Percentiles rank a stretch among this genome's conserved stretches.
Conservation (phyloP, 2,113 vertebrate species). For the Megaleporinus macrocephalus region DNA sequence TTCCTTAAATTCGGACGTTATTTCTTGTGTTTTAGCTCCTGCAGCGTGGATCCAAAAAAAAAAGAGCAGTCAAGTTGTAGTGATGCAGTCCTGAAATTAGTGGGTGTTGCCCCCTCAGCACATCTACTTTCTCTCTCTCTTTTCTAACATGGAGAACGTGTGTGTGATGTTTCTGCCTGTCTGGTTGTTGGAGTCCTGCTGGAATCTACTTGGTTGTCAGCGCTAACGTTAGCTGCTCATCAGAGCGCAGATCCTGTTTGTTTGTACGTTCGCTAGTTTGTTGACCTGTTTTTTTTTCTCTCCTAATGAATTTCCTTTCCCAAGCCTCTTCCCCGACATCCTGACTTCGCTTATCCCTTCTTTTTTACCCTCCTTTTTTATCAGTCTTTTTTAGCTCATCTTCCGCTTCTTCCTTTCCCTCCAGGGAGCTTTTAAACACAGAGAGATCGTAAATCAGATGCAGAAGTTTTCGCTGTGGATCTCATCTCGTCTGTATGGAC, state of each 20-base stretch:
- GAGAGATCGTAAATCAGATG: conserved; percentile 18
- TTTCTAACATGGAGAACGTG: too few relatives aligned
- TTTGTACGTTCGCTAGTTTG: neutral
- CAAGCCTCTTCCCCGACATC: neutral
- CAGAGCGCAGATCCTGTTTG: neutral
- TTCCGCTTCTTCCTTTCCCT: neutral
- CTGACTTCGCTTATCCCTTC: neutral
- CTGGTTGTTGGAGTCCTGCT: neutral
- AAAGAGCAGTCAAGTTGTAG: too few relatives aligned
- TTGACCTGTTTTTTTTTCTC: conserved; percentile 1
- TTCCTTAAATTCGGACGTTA: too few relatives aligned
- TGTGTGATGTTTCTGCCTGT: too few relatives aligned
- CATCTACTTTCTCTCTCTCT: too few relatives aligned
- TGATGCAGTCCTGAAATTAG: too few relatives aligned
- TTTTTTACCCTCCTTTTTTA: neutral
- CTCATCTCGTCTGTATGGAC: neutral
- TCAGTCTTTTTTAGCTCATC: neutral
- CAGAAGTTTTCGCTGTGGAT: neutral
- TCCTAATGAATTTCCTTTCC: conserved; percentile 9
- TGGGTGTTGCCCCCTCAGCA: too few relatives aligned
- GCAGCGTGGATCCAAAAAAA: too few relatives aligned
- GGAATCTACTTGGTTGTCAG: too few relatives aligned
- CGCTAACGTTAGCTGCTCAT: neutral
- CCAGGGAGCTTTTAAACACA: neutral
- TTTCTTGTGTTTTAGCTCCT: too few relatives aligned